Evolutionary conservation across 2,797 vertebrate species (phyloP).

Genomic region (Eremophila alpestris): DNA sequence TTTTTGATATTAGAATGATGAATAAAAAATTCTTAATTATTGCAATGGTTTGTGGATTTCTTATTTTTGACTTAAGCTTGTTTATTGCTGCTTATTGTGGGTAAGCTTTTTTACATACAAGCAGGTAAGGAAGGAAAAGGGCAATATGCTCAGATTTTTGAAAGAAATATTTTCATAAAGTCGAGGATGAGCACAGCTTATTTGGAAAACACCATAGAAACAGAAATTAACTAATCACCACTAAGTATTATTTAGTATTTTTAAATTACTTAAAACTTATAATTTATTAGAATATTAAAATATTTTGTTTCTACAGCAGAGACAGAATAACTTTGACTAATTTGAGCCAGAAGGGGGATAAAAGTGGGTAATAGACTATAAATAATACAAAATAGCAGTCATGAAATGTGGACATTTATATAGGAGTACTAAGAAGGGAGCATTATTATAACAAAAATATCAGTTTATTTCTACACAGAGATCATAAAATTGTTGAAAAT

Average conservation of each 20-base stretch:
- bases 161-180: neutral
- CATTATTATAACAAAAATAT: neutral
- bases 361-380: neutral
- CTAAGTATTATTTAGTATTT: neutral
- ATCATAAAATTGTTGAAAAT: constrained; percentile 4
- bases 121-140: neutral
- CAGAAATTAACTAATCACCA: neutral
- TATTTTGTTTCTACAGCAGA: neutral
- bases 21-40: neutral
- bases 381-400: neutral
- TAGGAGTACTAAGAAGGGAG: neutral
- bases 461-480: neutral
- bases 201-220: neutral
- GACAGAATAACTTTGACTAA: neutral
- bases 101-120: neutral
- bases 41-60: neutral
- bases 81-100: neutral
- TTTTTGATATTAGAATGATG: neutral
- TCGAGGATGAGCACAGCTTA: neutral
- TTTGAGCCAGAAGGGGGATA: neutral
- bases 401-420: neutral
- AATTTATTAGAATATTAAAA: neutral
- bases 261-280: neutral
- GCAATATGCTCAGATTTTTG: neutral
- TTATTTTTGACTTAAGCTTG: neutral